phyloP scores from a whole-genome alignment of 2,113 vertebrate genomes.

The Urocitellus parryii region DNA sequence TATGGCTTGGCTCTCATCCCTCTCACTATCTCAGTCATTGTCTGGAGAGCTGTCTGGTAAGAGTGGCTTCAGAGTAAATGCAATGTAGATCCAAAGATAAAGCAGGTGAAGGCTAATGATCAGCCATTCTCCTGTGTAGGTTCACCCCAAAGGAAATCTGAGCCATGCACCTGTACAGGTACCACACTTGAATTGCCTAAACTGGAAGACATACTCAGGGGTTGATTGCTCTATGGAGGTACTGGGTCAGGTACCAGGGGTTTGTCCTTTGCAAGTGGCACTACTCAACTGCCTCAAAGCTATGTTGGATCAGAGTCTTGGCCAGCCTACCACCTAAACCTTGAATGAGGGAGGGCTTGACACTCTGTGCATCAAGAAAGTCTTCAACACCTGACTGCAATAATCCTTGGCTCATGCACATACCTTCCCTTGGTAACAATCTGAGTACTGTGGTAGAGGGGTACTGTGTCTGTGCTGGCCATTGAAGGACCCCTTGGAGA shows the following conservation, averaged over 20 bases:
- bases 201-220: background rate
- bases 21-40: accelerated
- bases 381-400: background rate
- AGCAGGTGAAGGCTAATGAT: background rate
- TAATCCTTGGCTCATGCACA: accelerated
- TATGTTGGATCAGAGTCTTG: background rate
- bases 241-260: background rate
- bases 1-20: background rate
- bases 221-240: background rate
- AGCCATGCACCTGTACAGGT: accelerated
- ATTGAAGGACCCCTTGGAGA: accelerated
- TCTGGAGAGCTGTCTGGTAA: background rate
- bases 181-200: too few relatives aligned
- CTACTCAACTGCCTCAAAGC: background rate
- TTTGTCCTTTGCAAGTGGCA: background rate
- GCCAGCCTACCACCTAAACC: background rate
- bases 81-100: background rate
- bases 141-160: background rate
- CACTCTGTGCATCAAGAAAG: background rate
- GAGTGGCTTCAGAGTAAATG: accelerated
- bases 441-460: accelerated
- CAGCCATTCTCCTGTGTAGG: background rate
- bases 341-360: background rate
- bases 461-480: background rate
- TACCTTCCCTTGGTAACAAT: background rate